These are phyloP conservation scores for Drosophila malerkotliana DNA, from an alignment of 1,140 invertebrate genomes.

Conservation along the genomic window DNA sequence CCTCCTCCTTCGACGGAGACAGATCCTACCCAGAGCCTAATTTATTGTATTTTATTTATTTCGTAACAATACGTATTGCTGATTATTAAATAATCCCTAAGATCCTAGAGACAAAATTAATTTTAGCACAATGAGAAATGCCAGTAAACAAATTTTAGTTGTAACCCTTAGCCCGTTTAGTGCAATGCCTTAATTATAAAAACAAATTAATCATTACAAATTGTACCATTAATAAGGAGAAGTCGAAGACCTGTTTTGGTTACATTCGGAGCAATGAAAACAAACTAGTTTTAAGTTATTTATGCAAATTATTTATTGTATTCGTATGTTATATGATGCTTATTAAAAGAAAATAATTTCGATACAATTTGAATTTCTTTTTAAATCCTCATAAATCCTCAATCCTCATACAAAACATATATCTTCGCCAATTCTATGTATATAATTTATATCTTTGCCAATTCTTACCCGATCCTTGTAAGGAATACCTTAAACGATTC, in stretches of 20 bases:
- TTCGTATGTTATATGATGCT: constrained; percentile 61
- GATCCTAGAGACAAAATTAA: constrained; percentile 74
- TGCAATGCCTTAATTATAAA: constrained; percentile 56
- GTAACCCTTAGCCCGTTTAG: constrained; percentile 65
- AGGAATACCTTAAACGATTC: too few relatives aligned
- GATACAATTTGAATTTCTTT: not conserved
- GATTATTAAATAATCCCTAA: constrained; percentile 81
- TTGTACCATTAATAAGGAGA: constrained; percentile 34
- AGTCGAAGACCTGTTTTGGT: constrained; percentile 34
- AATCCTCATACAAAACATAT: too few relatives aligned
- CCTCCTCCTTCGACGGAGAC: constrained; percentile 35
- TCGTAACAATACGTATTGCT: constrained; percentile 53
- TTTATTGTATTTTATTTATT: constrained; percentile 52
- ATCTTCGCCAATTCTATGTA: too few relatives aligned
- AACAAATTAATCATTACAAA: constrained; percentile 44
- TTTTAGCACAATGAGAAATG: constrained; percentile 65
- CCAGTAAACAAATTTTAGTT: constrained; percentile 75
- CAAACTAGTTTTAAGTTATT: constrained; percentile 67
- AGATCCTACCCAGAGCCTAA: constrained; percentile 9
- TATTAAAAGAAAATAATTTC: constrained; percentile 58
- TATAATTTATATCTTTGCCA: too few relatives aligned
- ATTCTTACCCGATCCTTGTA: too few relatives aligned
- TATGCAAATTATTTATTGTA: constrained; percentile 73
- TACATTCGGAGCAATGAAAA: constrained; percentile 35
- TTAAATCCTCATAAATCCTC: too few relatives aligned